Evolutionary conservation across 2,797 vertebrate genomes (phyloP).

Genomic region (Tangara arthus): DNA sequence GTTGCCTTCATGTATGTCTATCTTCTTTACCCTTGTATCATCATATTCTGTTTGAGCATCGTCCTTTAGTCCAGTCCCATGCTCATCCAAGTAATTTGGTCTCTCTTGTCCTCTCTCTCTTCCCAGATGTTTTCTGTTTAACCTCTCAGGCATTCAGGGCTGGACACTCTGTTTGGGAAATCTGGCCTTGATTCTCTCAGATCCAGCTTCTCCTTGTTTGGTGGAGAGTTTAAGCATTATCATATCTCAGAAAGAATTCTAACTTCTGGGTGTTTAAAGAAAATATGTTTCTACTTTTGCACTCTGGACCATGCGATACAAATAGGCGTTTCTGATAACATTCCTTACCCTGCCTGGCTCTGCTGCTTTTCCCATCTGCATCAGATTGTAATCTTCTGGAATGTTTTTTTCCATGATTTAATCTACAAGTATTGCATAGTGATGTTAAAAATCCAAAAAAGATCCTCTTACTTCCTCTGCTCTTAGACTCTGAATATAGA

Average conservation of each 20-base stretch:
- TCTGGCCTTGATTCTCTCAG: background rate
- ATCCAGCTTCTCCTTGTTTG: background rate
- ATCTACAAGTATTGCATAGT: background rate
- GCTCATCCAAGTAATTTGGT: background rate
- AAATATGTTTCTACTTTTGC: slow-evolving; percentile 1
- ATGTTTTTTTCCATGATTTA: slow-evolving; percentile 11
- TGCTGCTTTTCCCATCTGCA: slow-evolving; percentile 27
- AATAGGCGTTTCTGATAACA: slow-evolving; percentile 32
- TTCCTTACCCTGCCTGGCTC: background rate
- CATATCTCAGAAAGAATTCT: background rate
- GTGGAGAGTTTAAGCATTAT: background rate
- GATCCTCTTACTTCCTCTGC: background rate
- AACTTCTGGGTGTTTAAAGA: background rate
- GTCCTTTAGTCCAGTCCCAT: background rate
- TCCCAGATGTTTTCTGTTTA: background rate
- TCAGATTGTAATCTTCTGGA: slow-evolving; percentile 23
- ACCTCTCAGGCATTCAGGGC: background rate
- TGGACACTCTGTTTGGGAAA: background rate
- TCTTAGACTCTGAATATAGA: background rate
- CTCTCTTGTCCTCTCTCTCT: background rate
- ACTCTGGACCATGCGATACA: background rate
- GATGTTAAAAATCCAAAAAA: background rate
- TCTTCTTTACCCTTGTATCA: background rate
- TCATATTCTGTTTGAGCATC: background rate
- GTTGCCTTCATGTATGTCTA: background rate